A percentile compares a stretch with the other conserved stretches of the same genome.
These are phyloP conservation scores for Dissostichus mawsoni DNA, from an alignment of 2,113 vertebrate genomes.

Conservation along the genomic window DNA sequence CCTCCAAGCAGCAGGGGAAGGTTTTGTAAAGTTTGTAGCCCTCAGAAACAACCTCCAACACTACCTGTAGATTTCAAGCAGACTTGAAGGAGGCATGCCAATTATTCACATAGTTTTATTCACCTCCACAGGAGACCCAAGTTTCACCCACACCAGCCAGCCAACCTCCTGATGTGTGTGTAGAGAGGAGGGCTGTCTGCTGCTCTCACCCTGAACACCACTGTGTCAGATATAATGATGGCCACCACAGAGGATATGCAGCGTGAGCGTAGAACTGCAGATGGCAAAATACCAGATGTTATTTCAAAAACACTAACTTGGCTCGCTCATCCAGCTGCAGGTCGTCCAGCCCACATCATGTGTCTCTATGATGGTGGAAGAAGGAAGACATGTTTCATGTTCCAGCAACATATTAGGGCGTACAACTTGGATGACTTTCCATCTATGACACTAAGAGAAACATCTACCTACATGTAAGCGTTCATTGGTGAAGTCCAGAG, in stretches of 20 bases:
- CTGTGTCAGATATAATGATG: conserved; percentile 9
- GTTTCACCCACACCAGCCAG: neutral
- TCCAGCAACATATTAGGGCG: neutral
- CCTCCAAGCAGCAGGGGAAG: conserved; percentile 4
- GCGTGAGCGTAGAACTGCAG: neutral
- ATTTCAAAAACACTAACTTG: neutral
- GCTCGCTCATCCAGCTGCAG: neutral
- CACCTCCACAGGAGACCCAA: neutral
- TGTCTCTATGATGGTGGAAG: neutral
- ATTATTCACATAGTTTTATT: neutral
- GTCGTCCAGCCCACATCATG: neutral
- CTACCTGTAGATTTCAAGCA: neutral
- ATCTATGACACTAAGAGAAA: neutral
- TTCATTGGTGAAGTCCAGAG: neutral
- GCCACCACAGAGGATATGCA: conserved; percentile 3
- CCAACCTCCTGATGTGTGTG: neutral
- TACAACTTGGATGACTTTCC: neutral
- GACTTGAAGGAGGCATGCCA: neutral
- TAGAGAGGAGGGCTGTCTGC: neutral
- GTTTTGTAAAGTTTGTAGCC: neutral
- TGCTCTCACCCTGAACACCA: neutral
- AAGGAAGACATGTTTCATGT: neutral
- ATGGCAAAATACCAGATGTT: neutral
- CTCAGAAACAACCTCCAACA: neutral
- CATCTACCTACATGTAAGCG: neutral